phyloP scores from a whole-genome alignment of 2,113 vertebrate genomes.

The Sakesphorus luctuosus region DNA sequence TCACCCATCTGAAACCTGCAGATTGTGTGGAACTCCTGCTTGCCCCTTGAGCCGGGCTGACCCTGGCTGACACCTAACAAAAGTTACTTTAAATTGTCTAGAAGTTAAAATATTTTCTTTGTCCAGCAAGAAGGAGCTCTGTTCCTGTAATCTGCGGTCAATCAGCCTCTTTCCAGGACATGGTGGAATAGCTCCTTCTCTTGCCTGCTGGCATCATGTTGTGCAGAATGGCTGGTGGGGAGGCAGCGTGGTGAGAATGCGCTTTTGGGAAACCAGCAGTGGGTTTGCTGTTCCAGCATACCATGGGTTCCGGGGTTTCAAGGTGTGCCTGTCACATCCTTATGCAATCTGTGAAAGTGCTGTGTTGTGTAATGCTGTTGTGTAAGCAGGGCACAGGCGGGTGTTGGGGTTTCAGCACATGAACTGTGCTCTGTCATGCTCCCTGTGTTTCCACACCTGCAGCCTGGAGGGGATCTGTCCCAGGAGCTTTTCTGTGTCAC shows the following conservation, averaged over 20 bases:
- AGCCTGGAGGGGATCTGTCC: background rate
- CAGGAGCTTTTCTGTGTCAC: background rate
- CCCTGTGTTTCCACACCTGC: background rate
- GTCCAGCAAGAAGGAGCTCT: background rate
- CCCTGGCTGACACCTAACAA: background rate
- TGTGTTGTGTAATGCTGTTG: background rate
- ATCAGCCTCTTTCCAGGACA: accelerated
- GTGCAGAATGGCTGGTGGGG: background rate
- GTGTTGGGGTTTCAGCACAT: background rate
- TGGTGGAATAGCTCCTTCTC: background rate
- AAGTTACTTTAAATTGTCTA: background rate
- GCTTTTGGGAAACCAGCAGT: background rate
- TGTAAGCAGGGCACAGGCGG: constrained; percentile 19
- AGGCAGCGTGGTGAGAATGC: background rate
- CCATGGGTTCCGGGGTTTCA: background rate
- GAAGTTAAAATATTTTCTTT: background rate
- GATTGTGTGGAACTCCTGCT: background rate
- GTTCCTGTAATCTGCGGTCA: background rate
- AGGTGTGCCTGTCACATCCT: background rate
- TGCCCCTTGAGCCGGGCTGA: background rate
- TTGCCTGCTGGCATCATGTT: accelerated
- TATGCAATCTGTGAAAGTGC: background rate
- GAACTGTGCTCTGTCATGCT: background rate
- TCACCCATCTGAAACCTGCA: background rate
- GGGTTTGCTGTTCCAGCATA: background rate